These are phyloP conservation scores for Australoheros facetus DNA, from an alignment of 2,797 vertebrate genomes.

Conservation along the genomic window DNA sequence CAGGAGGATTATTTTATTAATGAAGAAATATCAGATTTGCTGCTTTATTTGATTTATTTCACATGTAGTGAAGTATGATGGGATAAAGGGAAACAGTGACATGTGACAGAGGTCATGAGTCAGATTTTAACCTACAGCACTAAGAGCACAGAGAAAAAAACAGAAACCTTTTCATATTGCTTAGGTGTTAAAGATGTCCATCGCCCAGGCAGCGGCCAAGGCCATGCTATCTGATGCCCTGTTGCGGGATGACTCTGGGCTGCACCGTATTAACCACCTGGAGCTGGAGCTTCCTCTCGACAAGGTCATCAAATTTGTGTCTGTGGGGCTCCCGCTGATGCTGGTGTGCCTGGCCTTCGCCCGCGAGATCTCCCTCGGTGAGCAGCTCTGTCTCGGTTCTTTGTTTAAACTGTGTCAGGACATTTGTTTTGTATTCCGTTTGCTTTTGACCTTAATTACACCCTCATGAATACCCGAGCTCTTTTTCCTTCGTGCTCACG, in stretches of 20 bases:
- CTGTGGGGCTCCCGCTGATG: slow-evolving; percentile 91
- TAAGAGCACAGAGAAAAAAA: background rate
- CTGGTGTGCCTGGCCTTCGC: slow-evolving; percentile 93
- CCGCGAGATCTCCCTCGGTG: slow-evolving; percentile 91
- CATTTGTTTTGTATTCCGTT: slow-evolving; percentile 21
- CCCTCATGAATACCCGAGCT: background rate
- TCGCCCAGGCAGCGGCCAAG: slow-evolving; percentile 89
- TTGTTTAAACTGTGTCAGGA: background rate
- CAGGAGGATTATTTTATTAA: background rate
- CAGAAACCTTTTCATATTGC: slow-evolving; percentile 21
- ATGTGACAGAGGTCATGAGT: slow-evolving; percentile 9
- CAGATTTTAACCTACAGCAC: background rate
- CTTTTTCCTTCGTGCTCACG: background rate
- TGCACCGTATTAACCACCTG: slow-evolving; percentile 81
- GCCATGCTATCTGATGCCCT: slow-evolving; percentile 95
- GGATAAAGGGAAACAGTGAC: background rate
- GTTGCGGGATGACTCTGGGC: slow-evolving; percentile 79
- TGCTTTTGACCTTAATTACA: slow-evolving; percentile 5
- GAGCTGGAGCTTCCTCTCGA: slow-evolving; percentile 93
- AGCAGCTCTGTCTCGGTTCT: slow-evolving; percentile 49
- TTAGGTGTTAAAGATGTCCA: slow-evolving; percentile 85
- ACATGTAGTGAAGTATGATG: background rate
- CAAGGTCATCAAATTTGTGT: slow-evolving; percentile 89
- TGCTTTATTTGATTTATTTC: background rate
- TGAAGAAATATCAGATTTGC: background rate